Conservation (phyloP, 2,888 invertebrate species). For the Drosophila mulleri region DNA sequence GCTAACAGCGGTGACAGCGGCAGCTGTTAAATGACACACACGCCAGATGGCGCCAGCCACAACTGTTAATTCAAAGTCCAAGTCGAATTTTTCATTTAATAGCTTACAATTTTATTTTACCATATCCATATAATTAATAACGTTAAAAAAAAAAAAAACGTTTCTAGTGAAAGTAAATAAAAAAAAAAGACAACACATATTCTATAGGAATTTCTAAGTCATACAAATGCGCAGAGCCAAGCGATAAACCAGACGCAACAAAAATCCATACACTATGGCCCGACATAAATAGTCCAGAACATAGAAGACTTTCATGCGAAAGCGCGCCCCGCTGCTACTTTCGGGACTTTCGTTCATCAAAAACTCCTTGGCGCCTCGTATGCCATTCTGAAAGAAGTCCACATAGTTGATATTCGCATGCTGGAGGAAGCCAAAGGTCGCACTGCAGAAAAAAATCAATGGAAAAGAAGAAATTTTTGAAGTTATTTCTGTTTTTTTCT, state of each 20-base stretch:
- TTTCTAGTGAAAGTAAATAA: constrained; percentile 9
- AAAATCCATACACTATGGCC: constrained; percentile 56
- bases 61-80: constrained; percentile 1
- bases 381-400: constrained; percentile 75
- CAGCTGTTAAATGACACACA: background rate
- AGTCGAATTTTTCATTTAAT: background rate
- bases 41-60: background rate
- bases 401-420: constrained; percentile 70
- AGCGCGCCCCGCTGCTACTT: constrained; percentile 61
- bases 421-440: constrained; percentile 70
- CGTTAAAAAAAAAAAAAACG: background rate
- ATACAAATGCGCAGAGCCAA: constrained; percentile 40
- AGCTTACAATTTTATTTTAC: constrained; percentile 21
- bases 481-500: background rate
- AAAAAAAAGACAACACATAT: constrained; percentile 12
- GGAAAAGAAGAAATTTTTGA: background rate
- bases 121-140: constrained; percentile 22
- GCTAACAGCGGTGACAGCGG: constrained; percentile 1
- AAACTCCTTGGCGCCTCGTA: constrained; percentile 81
- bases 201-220: background rate
- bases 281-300: constrained; percentile 68
- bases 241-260: constrained; percentile 53
- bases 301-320: constrained; percentile 70
- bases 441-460: constrained; percentile 23
- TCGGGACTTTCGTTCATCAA: constrained; percentile 80